Percentiles rank a stretch among this genome's conserved stretches.
Conservation (phyloP, 2,888 invertebrate species). For the Watsonalla binaria region DNA sequence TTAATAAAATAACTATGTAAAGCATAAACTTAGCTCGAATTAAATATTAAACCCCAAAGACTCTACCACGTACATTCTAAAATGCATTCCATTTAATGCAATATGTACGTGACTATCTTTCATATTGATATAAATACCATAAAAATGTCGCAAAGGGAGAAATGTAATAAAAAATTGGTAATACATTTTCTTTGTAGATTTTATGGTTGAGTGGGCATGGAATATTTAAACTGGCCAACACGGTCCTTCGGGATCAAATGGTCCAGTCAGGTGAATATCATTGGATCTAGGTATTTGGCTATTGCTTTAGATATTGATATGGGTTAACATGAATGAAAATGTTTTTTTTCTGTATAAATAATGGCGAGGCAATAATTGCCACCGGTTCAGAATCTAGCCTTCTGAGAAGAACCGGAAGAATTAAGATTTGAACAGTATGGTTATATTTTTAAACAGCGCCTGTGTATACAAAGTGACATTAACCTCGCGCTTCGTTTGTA, state of each 20-base stretch:
- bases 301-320: conserved; percentile 31
- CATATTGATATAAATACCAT: conserved; percentile 55
- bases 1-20: no score
- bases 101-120: conserved; percentile 9
- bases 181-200: conserved; percentile 77
- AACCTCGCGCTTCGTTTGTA: no score
- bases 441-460: no score
- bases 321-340: no score
- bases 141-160: conserved; percentile 52
- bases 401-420: no score
- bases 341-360: no score
- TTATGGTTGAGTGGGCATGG: conserved; percentile 74
- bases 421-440: no score
- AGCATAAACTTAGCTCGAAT: conserved; percentile 2
- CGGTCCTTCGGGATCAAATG: conserved; percentile 60
- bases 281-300: conserved; percentile 45
- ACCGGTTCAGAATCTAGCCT: no score
- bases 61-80: not conserved
- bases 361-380: no score
- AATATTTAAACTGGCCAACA: conserved; percentile 69
- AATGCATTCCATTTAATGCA: not conserved
- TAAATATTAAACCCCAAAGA: not conserved
- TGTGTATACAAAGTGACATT: no score
- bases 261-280: conserved; percentile 56
- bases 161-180: conserved; percentile 72